A percentile compares a stretch with the other conserved stretches of the same genome.
Evolutionary conservation across 2,113 vertebrate species (phyloP).

Genomic region (Phasianus colchicus): DNA sequence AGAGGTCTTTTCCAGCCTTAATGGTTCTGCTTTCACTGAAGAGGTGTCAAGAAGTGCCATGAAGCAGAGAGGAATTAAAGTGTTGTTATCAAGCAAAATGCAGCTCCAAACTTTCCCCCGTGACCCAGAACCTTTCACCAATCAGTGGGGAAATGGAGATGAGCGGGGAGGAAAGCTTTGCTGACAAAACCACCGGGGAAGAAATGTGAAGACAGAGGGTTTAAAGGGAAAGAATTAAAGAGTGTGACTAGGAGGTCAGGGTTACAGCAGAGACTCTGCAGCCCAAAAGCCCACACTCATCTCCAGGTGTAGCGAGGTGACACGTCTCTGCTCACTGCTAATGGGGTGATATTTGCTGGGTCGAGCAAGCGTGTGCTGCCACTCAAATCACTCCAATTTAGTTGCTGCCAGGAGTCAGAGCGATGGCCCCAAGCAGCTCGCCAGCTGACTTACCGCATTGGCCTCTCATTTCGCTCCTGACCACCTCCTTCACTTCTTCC

Average conservation of each 20-base stretch:
- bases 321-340: not conserved
- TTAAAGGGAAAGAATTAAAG: not conserved
- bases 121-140: not conserved
- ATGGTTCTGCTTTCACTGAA: not conserved
- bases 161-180: not conserved
- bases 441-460: constrained; percentile 82
- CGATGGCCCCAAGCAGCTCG: rapidly evolving
- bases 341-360: constrained; percentile 20
- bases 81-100: not conserved
- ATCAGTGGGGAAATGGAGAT: rapidly evolving
- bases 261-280: not conserved
- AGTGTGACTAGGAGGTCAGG: not conserved
- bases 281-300: not conserved
- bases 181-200: not conserved
- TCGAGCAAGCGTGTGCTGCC: not conserved
- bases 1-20: too few relatives aligned
- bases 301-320: not conserved
- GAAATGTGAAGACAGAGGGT: not conserved
- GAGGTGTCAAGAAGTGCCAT: not conserved
- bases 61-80: not conserved
- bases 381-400: constrained; percentile 46
- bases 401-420: not conserved
- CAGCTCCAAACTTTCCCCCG: rapidly evolving
- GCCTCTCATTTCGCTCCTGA: constrained; percentile 81
- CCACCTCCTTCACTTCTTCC: constrained; percentile 85